Evolutionary conservation across 37 sponge, comb jelly and placozoan species (phyloP).

Genomic region (Tethya wilhelma): DNA sequence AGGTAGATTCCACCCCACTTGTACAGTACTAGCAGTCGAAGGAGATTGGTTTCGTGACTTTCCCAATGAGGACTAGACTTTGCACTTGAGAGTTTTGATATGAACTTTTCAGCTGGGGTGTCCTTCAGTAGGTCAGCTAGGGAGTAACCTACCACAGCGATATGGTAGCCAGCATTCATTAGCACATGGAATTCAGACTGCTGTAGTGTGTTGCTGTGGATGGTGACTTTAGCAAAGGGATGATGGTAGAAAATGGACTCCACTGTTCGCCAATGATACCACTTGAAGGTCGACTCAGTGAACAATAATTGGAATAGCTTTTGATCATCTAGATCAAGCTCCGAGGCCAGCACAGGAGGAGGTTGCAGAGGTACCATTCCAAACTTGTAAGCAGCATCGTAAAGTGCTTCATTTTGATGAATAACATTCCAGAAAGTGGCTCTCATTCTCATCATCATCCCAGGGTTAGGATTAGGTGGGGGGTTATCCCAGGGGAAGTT

Average conservation of each 20-base stretch:
- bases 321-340: too few species aligned
- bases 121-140: background rate
- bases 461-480: constrained; percentile 2
- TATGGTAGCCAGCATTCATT: background rate
- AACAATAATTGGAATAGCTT: background rate
- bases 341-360: too few species aligned
- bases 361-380: background rate
- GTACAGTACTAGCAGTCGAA: constrained; percentile 2
- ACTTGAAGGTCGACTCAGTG: background rate
- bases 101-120: background rate
- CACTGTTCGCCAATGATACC: background rate
- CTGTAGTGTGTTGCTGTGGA: constrained; percentile 3
- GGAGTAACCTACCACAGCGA: background rate
- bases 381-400: constrained; percentile 8
- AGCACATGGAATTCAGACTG: background rate
- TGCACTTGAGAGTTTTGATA: background rate
- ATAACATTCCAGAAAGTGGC: constrained; percentile 17
- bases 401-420: background rate
- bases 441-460: constrained; percentile 7
- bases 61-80: background rate
- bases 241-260: constrained; percentile 16
- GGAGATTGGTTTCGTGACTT: background rate
- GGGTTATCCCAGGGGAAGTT: constrained; percentile 1
- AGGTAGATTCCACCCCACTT: background rate
- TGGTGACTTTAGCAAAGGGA: background rate